Percentiles rank a stretch among this genome's conserved stretches.
phyloP scores from a whole-genome alignment of 2,888 invertebrate species.

The Chironomus tentans region DNA sequence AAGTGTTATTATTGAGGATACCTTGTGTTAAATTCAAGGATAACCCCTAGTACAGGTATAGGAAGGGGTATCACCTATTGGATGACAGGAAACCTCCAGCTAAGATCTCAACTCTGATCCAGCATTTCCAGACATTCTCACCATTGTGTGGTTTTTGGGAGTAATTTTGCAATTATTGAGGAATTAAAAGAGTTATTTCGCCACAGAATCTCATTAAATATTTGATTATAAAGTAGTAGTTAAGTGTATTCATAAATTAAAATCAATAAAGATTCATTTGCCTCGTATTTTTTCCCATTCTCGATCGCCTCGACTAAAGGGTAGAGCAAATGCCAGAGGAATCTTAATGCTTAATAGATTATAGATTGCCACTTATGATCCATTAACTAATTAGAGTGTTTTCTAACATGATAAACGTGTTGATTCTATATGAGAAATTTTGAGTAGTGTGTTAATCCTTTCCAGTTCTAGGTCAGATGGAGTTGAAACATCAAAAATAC shows the following conservation, averaged over 20 bases:
- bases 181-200: not conserved
- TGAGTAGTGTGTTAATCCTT: slow-evolving; percentile 6
- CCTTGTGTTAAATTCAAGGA: no score
- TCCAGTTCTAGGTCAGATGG: slow-evolving; percentile 12
- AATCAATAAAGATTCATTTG: not conserved
- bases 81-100: no score
- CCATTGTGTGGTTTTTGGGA: not conserved
- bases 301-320: not conserved
- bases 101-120: no score
- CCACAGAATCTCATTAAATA: not conserved
- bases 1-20: no score
- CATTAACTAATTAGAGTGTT: slow-evolving; percentile 26
- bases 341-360: slow-evolving; percentile 26
- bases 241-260: not conserved
- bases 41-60: no score
- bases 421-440: slow-evolving; percentile 9
- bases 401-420: slow-evolving; percentile 14
- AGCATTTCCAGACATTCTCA: no score
- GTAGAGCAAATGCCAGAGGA: not conserved
- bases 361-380: slow-evolving; percentile 26
- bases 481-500: no score
- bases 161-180: not conserved
- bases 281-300: not conserved
- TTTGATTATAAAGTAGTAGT: not conserved
- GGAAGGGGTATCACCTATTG: no score